These are phyloP conservation scores for Clamator glandarius DNA, from an alignment of 2,797 vertebrate species.

Conservation along the genomic window DNA sequence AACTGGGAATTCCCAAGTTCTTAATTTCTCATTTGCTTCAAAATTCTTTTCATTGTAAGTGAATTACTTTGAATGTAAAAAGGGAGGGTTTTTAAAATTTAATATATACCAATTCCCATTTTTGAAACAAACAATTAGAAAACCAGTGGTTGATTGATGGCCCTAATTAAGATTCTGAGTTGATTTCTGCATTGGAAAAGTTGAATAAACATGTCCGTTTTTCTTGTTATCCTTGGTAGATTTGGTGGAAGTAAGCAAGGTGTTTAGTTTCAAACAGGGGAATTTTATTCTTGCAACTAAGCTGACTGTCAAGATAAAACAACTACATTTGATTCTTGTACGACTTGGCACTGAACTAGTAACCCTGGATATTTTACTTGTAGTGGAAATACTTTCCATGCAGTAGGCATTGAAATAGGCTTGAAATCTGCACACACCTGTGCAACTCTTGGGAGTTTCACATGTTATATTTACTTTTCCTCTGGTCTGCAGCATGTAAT, in stretches of 20 bases:
- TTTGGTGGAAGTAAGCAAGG: neutral
- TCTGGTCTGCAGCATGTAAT: neutral
- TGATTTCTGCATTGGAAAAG: neutral
- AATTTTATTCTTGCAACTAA: neutral
- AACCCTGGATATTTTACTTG: neutral
- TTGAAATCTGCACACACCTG: neutral
- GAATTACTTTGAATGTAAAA: neutral
- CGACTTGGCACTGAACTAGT: neutral
- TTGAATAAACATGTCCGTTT: neutral
- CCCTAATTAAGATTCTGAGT: neutral
- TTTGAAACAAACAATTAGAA: neutral
- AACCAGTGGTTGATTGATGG: neutral
- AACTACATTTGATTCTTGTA: neutral
- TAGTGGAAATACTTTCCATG: neutral
- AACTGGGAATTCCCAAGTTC: neutral
- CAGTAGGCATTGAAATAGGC: neutral
- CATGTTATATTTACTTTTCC: neutral
- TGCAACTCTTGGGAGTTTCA: neutral
- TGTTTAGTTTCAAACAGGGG: neutral
- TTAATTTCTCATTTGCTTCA: neutral
- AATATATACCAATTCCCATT: fast-evolving
- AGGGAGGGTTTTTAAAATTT: neutral
- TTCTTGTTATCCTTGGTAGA: neutral
- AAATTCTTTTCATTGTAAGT: neutral
- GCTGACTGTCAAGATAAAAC: neutral